Evolutionary conservation across 2,113 vertebrate species (phyloP), one percentile per base, ranked within the genome.

Genomic region (Passer domesticus): DNA sequence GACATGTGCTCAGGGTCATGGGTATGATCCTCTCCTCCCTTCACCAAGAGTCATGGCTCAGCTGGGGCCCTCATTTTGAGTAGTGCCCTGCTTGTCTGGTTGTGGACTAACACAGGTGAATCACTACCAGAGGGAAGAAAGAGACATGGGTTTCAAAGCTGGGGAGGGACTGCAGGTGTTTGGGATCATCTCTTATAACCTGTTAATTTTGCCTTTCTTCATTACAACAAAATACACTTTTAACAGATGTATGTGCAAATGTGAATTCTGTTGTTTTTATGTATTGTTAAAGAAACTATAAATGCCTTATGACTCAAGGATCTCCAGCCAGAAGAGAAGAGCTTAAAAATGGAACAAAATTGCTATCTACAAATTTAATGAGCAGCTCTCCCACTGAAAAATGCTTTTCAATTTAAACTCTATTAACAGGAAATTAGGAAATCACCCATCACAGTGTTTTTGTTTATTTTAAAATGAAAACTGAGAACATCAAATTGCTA

Each of bases 371-470:
- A 95, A 93, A 86, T 94, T 94, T 93, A 97, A 97, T 73, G 52
- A 88, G 82, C 59, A 89, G 27, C 53, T 93, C 53, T 94, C 78
- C 25, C 80, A 87, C 7, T 89, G 80, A 95, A 97, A 97, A 90
- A 92, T 87, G 84, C 13, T 85, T 95, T 97, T 89, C 92, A 92
- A 91, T 95, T 97, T 95, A 87, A 97, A 96, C 35, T 81, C 93
- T 94, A 96, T 94, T 97, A 96, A 87, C 89, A 91, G 80, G 80
- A 96, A 97, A 95, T 97, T 94, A 96, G 85, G 33, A 94, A 33
- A 84, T 89, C 53, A 92, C 89, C 77, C 79, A 94, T 93, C 59
- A 94, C 47, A 64, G 11, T 62, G n/a, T 49, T 94, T 93, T 78
- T 96, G 68, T 94, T 94, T 90, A 90, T 91, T 94, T 94, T 84